These are phyloP conservation scores for Pyrocoelia pectoralis DNA, from an alignment of 2,888 invertebrate genomes.

Conservation along the genomic window DNA sequence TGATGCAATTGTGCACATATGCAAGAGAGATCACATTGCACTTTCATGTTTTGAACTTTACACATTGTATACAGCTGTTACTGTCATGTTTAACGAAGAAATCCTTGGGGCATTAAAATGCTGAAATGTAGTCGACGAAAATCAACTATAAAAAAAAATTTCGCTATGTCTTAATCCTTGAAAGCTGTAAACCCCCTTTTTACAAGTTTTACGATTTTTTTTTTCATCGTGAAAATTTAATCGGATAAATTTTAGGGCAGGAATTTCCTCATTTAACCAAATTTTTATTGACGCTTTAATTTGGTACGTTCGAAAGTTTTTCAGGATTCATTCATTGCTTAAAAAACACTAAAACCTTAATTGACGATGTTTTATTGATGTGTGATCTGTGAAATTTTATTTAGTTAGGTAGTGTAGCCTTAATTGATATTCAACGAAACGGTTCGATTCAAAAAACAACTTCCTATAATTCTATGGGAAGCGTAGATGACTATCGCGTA, in stretches of 20 bases:
- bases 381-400: too few relatives aligned
- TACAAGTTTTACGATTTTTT: neutral
- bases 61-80: neutral
- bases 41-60: conserved; percentile 15
- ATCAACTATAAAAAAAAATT: neutral
- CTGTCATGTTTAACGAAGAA: neutral
- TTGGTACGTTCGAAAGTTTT: too few relatives aligned
- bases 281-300: too few relatives aligned
- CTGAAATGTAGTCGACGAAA: neutral
- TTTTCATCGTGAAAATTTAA: neutral
- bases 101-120: neutral
- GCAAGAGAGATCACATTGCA: conserved; percentile 39
- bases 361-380: too few relatives aligned
- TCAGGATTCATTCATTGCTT: too few relatives aligned
- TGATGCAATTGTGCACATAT: conserved; percentile 43
- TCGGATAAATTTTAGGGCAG: neutral
- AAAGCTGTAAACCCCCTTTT: neutral
- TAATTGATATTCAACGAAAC: neutral
- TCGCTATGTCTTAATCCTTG: neutral
- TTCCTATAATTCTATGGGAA: neutral
- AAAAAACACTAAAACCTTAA: too few relatives aligned
- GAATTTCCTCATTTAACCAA: too few relatives aligned
- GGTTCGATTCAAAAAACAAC: neutral
- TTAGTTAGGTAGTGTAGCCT: neutral
- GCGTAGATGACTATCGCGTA: neutral